A percentile compares a stretch with the other conserved stretches of the same genome.
phyloP scores from a whole-genome alignment of 1,140 invertebrate species.

The Physella acuta region DNA sequence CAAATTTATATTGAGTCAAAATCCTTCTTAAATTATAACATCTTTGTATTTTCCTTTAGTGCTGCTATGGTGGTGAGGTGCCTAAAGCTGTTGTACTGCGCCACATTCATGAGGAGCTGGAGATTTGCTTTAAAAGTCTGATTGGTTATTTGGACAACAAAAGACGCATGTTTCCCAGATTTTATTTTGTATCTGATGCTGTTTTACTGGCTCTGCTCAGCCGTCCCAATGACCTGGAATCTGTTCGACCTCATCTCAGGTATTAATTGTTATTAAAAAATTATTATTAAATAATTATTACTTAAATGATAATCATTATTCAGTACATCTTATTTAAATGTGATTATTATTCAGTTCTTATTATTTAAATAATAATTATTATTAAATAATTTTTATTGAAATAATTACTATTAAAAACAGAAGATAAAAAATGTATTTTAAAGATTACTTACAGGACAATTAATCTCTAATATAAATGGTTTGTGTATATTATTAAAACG shows the following conservation, averaged over 20 bases:
- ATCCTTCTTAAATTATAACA: not conserved
- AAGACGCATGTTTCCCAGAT: constrained; percentile 54
- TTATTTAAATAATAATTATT: too few species aligned
- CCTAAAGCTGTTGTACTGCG: constrained; percentile 55
- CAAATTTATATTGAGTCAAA: not conserved
- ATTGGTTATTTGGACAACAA: constrained; percentile 59
- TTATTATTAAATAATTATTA: too few species aligned
- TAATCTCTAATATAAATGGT: too few species aligned
- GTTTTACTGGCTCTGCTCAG: constrained; percentile 56
- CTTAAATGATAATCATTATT: too few species aligned
- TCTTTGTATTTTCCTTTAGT: constrained; percentile 36
- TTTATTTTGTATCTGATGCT: constrained; percentile 58
- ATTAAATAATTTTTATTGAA: too few species aligned
- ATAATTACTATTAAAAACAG: too few species aligned
- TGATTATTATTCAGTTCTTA: too few species aligned
- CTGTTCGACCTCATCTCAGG: constrained; percentile 55
- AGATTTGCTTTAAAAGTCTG: constrained; percentile 60
- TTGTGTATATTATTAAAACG: too few species aligned
- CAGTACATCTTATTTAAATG: too few species aligned
- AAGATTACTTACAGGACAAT: too few species aligned
- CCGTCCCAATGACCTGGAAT: constrained; percentile 55
- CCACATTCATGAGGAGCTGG: constrained; percentile 59
- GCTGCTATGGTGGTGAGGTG: constrained; percentile 58
- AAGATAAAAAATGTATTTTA: too few species aligned
- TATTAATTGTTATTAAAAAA: too few species aligned